Evolutionary conservation across 2,797 vertebrate species (phyloP), one percentile per base, ranked within the genome.

Genomic region (Lophotriccus pileatus): DNA sequence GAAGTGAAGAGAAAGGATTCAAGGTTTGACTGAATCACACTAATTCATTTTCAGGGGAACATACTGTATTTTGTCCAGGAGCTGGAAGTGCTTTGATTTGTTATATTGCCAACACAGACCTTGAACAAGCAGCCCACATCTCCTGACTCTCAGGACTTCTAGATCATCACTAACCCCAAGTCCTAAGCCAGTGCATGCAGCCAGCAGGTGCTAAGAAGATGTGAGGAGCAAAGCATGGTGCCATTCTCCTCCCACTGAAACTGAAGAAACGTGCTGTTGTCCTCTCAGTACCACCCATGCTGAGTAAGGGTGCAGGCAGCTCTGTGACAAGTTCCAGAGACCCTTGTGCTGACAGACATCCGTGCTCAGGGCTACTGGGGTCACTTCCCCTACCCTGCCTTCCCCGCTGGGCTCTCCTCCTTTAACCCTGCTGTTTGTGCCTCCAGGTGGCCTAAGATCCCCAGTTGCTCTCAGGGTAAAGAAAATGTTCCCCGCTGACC

Each of bases 281-380:
- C 36, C 23, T 66, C n/a, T n/a, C 34, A 39, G 28, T 46, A 10
- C 27, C 41, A 70, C 11, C 37, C 23, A 47, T 0, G 0, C 14
- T 9, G 7, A 60, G 41, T 47, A 86, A 82, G 6, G 7, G 37
- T 43, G 37, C 78, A 66, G 59, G 34, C 72, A 91, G 78, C 79
- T 86, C 83, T 44, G 39, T 30, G 47, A 52, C 2, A 44, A 72
- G 87, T 32, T 75, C 53, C 73, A 47, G 62, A 9, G 37, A 62
- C 39, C 70, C 79, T n/a, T 69, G 67, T 84, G 62, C 82, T 94
- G 83, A 68, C 87, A 95, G 72, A 86, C 22, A 12, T 32, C 52
- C 2, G 1, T 37, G 37, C 37, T 73, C 34, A 56, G 37, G 43
- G 13, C 50, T 66, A 27, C 47, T 43, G 52, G 23, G 41, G 34